phyloP scores from a whole-genome alignment of 2,113 vertebrate genomes.

The Eidolon helvum region DNA sequence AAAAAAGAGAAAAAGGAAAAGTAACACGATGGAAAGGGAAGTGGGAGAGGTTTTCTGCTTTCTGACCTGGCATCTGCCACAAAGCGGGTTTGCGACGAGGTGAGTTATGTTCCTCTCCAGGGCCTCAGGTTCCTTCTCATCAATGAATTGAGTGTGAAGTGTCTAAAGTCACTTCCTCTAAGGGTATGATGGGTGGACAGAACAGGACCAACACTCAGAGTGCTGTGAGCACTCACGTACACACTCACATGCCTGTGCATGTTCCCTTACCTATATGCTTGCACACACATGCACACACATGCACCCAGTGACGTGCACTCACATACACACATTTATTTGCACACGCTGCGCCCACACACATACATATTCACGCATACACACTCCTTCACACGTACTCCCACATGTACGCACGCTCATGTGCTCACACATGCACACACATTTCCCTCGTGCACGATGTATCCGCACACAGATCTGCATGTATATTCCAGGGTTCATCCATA shows the following conservation, averaged over 20 bases:
- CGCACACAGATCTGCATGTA: neutral
- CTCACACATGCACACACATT: neutral
- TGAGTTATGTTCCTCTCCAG: too few relatives aligned
- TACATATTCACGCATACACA: neutral
- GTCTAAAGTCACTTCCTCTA: neutral
- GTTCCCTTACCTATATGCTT: too few relatives aligned
- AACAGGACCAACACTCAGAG: accelerated
- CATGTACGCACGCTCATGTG: neutral
- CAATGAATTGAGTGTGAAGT: neutral
- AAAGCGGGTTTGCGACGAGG: neutral
- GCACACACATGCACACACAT: neutral
- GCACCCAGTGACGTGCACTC: accelerated
- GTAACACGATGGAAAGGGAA: accelerated
- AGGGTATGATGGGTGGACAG: neutral
- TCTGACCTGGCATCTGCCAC: neutral
- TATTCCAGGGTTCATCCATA: neutral
- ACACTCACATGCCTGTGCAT: too few relatives aligned
- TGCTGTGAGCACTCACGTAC: neutral
- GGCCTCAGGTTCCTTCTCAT: neutral
- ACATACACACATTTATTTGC: neutral
- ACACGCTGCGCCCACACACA: neutral
- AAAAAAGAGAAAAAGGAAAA: neutral
- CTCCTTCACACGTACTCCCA: too few relatives aligned
- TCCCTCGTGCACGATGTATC: too few relatives aligned
- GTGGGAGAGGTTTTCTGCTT: too few relatives aligned